A percentile compares a stretch with the other conserved stretches of the same genome.
Conservation (phyloP, 2,113 vertebrate genomes). For the Potamarius usumacintae region DNA sequence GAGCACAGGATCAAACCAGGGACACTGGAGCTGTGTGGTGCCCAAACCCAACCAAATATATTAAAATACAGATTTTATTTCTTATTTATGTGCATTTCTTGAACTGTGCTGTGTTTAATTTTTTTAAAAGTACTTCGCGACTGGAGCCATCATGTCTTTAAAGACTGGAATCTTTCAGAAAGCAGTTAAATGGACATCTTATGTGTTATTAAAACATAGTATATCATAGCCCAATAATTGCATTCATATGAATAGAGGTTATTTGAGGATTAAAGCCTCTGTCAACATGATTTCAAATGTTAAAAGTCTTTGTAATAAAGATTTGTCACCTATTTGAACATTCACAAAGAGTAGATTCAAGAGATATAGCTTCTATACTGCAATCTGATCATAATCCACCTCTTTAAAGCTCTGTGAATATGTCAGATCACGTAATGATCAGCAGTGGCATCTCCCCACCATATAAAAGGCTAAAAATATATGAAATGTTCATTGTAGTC, state of each 20-base stretch:
- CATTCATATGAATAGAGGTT: background rate
- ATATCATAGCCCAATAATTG: background rate
- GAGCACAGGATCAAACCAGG: background rate
- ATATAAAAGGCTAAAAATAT: background rate
- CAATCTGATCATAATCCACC: background rate
- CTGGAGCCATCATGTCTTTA: background rate
- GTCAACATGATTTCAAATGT: background rate
- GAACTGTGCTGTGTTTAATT: background rate
- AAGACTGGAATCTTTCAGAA: background rate
- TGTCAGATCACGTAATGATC: background rate
- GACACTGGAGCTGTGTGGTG: background rate
- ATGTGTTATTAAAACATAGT: background rate
- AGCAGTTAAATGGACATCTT: background rate
- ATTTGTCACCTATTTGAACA: background rate
- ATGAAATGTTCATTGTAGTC: background rate
- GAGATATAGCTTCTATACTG: background rate
- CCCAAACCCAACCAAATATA: background rate
- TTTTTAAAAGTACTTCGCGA: background rate
- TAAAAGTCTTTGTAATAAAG: background rate
- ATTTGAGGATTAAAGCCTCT: background rate
- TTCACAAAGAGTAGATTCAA: background rate
- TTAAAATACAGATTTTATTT: background rate
- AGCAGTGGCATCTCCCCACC: background rate
- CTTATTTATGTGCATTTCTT: background rate
- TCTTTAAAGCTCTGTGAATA: background rate